Evolutionary conservation across 2,888 invertebrate genomes (phyloP).

Genomic region (Morpho deidamia): DNA sequence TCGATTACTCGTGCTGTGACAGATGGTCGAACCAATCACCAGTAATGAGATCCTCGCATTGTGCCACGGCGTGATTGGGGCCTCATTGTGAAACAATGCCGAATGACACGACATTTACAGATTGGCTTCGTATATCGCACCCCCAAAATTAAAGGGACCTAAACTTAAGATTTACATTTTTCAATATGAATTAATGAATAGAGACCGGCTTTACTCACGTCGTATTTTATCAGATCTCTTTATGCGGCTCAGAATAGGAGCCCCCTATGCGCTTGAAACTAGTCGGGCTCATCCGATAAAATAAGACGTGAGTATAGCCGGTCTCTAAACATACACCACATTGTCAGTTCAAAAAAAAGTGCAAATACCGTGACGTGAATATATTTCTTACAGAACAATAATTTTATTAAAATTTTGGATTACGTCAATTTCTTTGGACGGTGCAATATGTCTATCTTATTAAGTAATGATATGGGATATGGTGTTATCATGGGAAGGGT

Average conservation of each 20-base stretch:
- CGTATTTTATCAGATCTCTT: no score
- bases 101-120: constrained; percentile 34
- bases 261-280: no score
- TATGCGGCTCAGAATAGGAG: no score
- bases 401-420: background rate
- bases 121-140: constrained; percentile 20
- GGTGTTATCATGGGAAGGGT: constrained; percentile 2
- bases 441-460: constrained; percentile 1
- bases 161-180: background rate
- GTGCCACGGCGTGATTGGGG: constrained; percentile 33
- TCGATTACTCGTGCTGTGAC: constrained; percentile 43
- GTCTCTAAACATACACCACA: no score
- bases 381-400: no score
- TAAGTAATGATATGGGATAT: constrained; percentile 1
- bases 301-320: no score
- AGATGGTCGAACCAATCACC: constrained; percentile 57
- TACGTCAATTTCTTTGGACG: background rate
- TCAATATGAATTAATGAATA: no score
- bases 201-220: no score
- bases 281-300: no score
- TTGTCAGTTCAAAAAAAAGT: no score
- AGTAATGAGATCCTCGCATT: constrained; percentile 44
- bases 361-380: no score
- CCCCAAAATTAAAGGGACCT: background rate
- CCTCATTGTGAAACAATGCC: constrained; percentile 28